These are phyloP conservation scores for Aplysina aerophoba DNA, from an alignment of 37 sponge, comb jelly and placozoan genomes.

Conservation along the genomic window DNA sequence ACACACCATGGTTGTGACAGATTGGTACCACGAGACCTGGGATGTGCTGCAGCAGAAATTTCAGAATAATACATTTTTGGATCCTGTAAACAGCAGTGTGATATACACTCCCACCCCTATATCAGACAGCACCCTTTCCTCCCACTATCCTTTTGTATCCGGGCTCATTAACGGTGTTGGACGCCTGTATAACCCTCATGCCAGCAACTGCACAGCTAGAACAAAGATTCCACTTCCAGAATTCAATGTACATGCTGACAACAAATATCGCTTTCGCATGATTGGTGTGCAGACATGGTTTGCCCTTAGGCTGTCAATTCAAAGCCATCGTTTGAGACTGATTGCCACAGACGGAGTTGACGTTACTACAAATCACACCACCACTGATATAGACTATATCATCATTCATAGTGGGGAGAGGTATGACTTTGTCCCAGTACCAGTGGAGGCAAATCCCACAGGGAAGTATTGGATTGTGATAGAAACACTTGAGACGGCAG, in stretches of 20 bases:
- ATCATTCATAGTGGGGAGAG: slow-evolving; percentile 80
- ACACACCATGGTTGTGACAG: slow-evolving; percentile 58
- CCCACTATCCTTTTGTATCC: slow-evolving; percentile 44
- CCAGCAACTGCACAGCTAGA: neutral
- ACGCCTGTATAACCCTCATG: slow-evolving; percentile 24
- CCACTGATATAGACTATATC: slow-evolving; percentile 57
- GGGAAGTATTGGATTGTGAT: slow-evolving; percentile 67
- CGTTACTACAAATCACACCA: slow-evolving; percentile 47
- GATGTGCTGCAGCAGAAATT: slow-evolving; percentile 22
- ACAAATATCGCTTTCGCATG: slow-evolving; percentile 73
- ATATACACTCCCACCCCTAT: neutral
- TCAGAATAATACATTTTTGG: slow-evolving; percentile 12
- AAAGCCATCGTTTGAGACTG: slow-evolving; percentile 76
- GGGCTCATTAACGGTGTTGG: slow-evolving; percentile 80
- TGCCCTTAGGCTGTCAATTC: slow-evolving; percentile 69
- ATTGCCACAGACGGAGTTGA: slow-evolving; percentile 77
- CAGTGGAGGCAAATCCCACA: slow-evolving; percentile 47
- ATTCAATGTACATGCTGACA: slow-evolving; percentile 50
- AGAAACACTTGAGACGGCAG: slow-evolving; percentile 63
- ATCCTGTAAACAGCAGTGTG: neutral
- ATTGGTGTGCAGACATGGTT: slow-evolving; percentile 67
- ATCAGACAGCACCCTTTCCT: slow-evolving; percentile 41
- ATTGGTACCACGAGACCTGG: slow-evolving; percentile 39
- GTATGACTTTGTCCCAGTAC: slow-evolving; percentile 61
- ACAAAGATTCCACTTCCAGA: slow-evolving; percentile 1